A percentile compares a stretch with the other conserved stretches of the same genome.
Evolutionary conservation across 2,888 invertebrate genomes (phyloP).

Genomic region (Nephrotoma guestfalica): DNA sequence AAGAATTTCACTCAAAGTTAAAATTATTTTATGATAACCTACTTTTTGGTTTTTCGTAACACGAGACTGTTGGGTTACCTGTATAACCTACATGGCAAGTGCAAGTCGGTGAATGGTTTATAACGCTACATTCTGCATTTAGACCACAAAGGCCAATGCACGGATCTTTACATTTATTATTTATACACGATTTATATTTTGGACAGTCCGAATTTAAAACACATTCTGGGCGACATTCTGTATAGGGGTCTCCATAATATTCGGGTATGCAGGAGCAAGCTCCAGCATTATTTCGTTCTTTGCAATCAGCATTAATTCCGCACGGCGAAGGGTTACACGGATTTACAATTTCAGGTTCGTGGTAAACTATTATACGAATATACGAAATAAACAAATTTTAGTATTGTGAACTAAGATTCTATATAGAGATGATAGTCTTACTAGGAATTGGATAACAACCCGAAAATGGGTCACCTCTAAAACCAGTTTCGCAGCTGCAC

Average conservation of each 20-base stretch:
- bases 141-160: conserved; percentile 71
- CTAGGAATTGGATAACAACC: conserved; percentile 46
- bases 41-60: conserved; percentile 40
- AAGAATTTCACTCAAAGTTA: not conserved
- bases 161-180: conserved; percentile 73
- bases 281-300: conserved; percentile 66
- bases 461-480: conserved; percentile 72
- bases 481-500: conserved; percentile 66
- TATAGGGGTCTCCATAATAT: conserved; percentile 77
- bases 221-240: conserved; percentile 74
- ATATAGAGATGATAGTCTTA: conserved; percentile 25
- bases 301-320: conserved; percentile 72
- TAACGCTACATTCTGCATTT: conserved; percentile 63
- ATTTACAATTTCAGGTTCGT: conserved; percentile 45
- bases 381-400: not conserved
- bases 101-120: conserved; percentile 72
- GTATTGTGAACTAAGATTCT: not conserved
- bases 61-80: conserved; percentile 56
- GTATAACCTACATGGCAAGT: conserved; percentile 62
- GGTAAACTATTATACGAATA: conserved; percentile 27
- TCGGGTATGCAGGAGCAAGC: conserved; percentile 69
- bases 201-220: conserved; percentile 70
- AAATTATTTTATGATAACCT: conserved; percentile 18
- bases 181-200: conserved; percentile 60
- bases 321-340: conserved; percentile 81